Conservation (phyloP, 2,797 vertebrate species). For the Siniperca undulata region DNA sequence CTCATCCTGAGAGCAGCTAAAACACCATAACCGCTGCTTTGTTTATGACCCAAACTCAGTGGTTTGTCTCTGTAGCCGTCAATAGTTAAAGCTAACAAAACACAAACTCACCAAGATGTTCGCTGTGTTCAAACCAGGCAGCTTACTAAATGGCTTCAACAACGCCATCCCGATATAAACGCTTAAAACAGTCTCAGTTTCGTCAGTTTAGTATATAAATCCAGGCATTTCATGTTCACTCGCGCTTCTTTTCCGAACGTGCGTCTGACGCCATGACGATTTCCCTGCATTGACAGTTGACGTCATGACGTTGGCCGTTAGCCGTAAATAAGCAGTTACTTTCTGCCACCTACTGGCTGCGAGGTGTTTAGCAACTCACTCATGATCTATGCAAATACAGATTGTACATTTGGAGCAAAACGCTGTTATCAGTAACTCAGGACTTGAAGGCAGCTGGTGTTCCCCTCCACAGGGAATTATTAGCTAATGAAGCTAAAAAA, state of each 20-base stretch:
- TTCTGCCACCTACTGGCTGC: constrained; percentile 49
- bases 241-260: constrained; percentile 73
- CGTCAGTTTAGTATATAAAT: background rate
- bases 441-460: background rate
- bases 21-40: background rate
- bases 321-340: fast-evolving
- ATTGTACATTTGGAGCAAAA: background rate
- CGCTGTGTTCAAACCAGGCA: constrained; percentile 79
- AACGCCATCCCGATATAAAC: constrained; percentile 70
- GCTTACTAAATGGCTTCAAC: constrained; percentile 80
- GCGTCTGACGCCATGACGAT: constrained; percentile 70
- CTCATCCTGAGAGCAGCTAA: background rate
- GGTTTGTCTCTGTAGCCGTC: background rate
- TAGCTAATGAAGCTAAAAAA: background rate
- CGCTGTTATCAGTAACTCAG: too few relatives aligned
- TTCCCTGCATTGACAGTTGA: fast-evolving
- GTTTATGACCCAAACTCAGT: background rate
- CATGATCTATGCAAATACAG: background rate
- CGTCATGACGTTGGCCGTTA: background rate
- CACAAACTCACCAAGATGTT: constrained; percentile 81
- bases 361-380: background rate
- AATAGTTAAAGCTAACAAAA: background rate
- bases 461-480: background rate
- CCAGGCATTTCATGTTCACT: background rate
- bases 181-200: fast-evolving